Percentiles rank a stretch among this genome's conserved stretches.
Evolutionary conservation across 2,113 vertebrate species (phyloP).

Genomic region (Ursus arctos): DNA sequence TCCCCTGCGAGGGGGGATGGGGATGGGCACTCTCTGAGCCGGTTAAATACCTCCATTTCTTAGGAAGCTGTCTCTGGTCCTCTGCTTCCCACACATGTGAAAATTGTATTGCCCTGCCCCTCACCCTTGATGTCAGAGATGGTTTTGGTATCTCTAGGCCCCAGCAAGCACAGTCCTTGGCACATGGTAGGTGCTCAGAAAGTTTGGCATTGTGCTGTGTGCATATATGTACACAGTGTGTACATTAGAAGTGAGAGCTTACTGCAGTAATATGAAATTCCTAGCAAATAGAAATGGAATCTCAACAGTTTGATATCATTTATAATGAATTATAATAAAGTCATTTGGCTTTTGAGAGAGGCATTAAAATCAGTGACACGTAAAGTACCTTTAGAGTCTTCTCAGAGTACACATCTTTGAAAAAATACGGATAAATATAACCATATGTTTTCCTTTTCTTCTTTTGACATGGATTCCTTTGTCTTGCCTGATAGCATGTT

Average conservation of each 20-base stretch:
- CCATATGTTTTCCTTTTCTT: not conserved
- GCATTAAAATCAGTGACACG: not conserved
- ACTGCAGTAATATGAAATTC: not conserved
- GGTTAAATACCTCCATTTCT: not conserved
- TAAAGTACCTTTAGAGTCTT: conserved; percentile 10
- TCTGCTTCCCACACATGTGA: not conserved
- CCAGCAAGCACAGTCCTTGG: not conserved
- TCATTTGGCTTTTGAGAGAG: not conserved
- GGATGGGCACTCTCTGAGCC: no score
- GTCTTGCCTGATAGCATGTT: not conserved
- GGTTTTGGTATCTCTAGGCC: not conserved
- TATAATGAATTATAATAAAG: not conserved
- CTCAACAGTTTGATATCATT: not conserved
- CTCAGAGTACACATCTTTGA: not conserved
- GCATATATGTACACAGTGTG: not conserved
- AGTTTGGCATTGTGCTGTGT: not conserved
- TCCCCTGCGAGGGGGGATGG: no score
- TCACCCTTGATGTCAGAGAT: not conserved
- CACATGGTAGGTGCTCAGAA: not conserved
- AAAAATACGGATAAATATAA: not conserved
- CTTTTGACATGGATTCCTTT: not conserved
- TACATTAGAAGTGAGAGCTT: not conserved
- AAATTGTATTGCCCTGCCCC: not conserved
- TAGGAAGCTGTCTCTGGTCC: not conserved
- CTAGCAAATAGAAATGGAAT: not conserved